Conservation (phyloP, 2,113 vertebrate genomes). For the Bubalus kerabau region DNA sequence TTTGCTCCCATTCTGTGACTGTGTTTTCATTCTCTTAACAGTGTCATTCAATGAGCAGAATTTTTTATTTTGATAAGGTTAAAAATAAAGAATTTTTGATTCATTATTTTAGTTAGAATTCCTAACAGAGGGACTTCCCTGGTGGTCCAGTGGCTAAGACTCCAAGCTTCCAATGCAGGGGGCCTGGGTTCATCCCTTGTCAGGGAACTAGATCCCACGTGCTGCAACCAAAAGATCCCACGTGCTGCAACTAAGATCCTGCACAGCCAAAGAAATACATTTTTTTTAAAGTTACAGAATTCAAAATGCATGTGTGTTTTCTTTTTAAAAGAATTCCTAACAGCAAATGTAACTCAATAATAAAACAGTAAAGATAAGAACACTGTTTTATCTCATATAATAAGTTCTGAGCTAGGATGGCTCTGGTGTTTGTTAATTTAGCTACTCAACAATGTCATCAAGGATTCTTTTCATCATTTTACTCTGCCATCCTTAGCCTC, state of each 20-base stretch:
- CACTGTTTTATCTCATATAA: background rate
- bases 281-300: background rate
- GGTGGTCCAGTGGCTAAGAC: background rate
- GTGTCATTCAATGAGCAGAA: background rate
- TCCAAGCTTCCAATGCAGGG: background rate
- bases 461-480: background rate
- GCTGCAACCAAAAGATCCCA: background rate
- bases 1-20: background rate
- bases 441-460: background rate
- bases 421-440: background rate
- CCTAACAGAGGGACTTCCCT: background rate
- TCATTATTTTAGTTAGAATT: slow-evolving; percentile 28
- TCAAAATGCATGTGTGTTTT: background rate
- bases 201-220: background rate
- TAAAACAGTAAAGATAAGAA: background rate
- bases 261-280: background rate
- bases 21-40: background rate
- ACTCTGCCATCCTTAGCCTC: background rate
- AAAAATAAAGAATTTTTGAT: background rate
- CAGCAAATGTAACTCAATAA: background rate
- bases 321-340: background rate
- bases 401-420: background rate
- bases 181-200: background rate
- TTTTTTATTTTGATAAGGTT: background rate
- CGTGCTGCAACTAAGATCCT: background rate